Evolutionary conservation across 2,113 vertebrate species (phyloP), one percentile per base, ranked within the genome.

Genomic region (Benitochromis conjunctus): DNA sequence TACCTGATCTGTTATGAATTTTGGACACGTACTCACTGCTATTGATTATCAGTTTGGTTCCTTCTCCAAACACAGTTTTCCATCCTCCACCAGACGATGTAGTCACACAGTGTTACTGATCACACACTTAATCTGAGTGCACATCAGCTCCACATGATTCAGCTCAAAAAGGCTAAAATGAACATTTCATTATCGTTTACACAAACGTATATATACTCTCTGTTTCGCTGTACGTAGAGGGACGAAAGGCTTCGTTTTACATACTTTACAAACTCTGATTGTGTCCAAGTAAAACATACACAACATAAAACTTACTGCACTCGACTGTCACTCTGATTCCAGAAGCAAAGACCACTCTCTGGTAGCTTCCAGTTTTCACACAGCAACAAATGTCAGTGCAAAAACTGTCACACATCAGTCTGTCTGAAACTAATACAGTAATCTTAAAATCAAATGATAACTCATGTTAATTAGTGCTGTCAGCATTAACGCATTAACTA

Each of bases 291-390:
- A 13, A 66, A 21, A 3, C 1, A 18, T 26, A 5, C 10, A 1
- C 8, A 48, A 31, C 12, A 8, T 18, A 4, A 12, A 24, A 90
- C 91, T 86, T 34, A 81, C 89, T 66, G 21, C 36, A 79, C 10
- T 77, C 38, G 21, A 91, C 78, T 0, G n/a, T 83, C 56, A 91
- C 48, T 69, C 56, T 85, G 57, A 60, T 86, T 46, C 89, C 90
- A 3, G 78, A 81, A 5, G 89, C 89, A n/a, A 94, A 93, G 55
- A 84, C 54, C 9, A 91, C 24, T 64, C 89, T 91, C 5, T 82
- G 21, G 9, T 4, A 14, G 18, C 62, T 56, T 76, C 56, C 86
- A 82, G 29, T 43, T 56, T 81, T 90, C 90, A 91, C 90, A 92
- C 88, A 87, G 31, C 21, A 58, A 12, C 24, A 18, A 3, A 7